Percentiles rank a stretch among this genome's conserved stretches.
Evolutionary conservation across 2,797 vertebrate species (phyloP).

Genomic region (Distichodus sexfasciatus): DNA sequence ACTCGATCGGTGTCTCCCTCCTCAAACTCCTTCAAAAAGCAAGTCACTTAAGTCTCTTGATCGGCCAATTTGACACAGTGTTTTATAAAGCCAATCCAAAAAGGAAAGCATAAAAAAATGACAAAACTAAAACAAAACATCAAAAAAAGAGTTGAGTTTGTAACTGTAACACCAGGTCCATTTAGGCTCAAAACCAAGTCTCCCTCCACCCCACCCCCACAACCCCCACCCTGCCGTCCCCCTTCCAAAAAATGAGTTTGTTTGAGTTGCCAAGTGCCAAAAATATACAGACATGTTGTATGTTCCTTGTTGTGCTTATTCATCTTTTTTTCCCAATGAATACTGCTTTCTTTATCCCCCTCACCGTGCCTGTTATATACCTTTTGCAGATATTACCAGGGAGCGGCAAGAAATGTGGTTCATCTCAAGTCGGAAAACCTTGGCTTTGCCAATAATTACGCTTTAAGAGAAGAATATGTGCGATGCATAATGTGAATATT

Average conservation of each 20-base stretch:
- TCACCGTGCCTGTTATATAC: slow-evolving; percentile 55
- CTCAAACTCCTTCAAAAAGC: slow-evolving; percentile 31
- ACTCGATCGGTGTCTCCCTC: slow-evolving; percentile 64
- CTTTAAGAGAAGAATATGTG: slow-evolving; percentile 57
- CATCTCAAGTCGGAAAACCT: slow-evolving; percentile 60
- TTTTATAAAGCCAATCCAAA: slow-evolving; percentile 53
- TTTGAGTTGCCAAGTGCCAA: slow-evolving; percentile 89
- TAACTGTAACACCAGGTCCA: slow-evolving; percentile 57
- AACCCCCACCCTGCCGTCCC: slow-evolving; percentile 15
- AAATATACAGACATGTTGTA: slow-evolving; percentile 83
- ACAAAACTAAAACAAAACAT: not conserved
- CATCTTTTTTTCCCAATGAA: slow-evolving; percentile 42
- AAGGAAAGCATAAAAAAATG: slow-evolving; percentile 18
- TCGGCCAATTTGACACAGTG: slow-evolving; percentile 79
- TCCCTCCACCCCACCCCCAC: slow-evolving; percentile 23
- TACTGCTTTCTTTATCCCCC: slow-evolving; percentile 48
- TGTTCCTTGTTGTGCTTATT: slow-evolving; percentile 52
- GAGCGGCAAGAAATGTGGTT: slow-evolving; percentile 58
- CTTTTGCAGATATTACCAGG: slow-evolving; percentile 60
- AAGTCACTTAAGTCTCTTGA: slow-evolving; percentile 55
- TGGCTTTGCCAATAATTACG: slow-evolving; percentile 61
- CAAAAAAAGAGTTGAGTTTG: slow-evolving; percentile 48
- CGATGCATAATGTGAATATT: slow-evolving; percentile 57
- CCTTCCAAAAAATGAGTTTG: slow-evolving; percentile 63
- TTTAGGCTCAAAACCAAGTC: slow-evolving; percentile 48